Percentiles rank a stretch among this genome's conserved stretches.
phyloP scores from a whole-genome alignment of 2,888 invertebrate species.

The Drosophila subquinaria region DNA sequence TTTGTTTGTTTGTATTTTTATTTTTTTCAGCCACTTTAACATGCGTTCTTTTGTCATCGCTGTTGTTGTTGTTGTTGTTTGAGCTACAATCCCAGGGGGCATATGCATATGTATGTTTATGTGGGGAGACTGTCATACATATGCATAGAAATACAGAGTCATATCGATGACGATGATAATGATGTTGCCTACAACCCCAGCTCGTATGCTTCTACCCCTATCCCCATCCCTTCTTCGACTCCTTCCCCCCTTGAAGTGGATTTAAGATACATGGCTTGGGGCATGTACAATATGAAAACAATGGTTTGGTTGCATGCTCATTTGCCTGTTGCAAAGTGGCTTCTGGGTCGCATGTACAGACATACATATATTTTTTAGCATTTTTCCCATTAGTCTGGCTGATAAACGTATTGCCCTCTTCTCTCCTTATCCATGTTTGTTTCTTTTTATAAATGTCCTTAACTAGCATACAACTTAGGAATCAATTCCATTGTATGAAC shows the following conservation, averaged over 20 bases:
- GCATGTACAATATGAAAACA: slow-evolving; percentile 22
- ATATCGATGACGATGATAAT: slow-evolving; percentile 49
- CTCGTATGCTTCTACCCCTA: not conserved
- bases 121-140: slow-evolving; percentile 1
- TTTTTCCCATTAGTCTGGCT: slow-evolving; percentile 1
- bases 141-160: slow-evolving; percentile 8
- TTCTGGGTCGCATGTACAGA: slow-evolving; percentile 3
- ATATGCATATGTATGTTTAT: slow-evolving; percentile 10
- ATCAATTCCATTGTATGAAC: not conserved
- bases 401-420: not conserved
- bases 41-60: slow-evolving; percentile 22
- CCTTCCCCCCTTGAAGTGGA: not conserved
- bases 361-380: not conserved
- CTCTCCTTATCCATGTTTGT: not conserved
- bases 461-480: not conserved
- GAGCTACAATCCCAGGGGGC: slow-evolving; percentile 3
- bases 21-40: slow-evolving; percentile 66
- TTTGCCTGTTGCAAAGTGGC: slow-evolving; percentile 43
- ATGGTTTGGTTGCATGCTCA: slow-evolving; percentile 36
- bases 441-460: not conserved
- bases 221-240: not conserved
- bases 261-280: slow-evolving; percentile 32
- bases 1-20: slow-evolving; percentile 41
- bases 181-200: slow-evolving; percentile 13
- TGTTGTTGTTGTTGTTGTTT: slow-evolving; percentile 22